Conservation (phyloP, 2,888 invertebrate genomes). For the Eulithis testata region DNA sequence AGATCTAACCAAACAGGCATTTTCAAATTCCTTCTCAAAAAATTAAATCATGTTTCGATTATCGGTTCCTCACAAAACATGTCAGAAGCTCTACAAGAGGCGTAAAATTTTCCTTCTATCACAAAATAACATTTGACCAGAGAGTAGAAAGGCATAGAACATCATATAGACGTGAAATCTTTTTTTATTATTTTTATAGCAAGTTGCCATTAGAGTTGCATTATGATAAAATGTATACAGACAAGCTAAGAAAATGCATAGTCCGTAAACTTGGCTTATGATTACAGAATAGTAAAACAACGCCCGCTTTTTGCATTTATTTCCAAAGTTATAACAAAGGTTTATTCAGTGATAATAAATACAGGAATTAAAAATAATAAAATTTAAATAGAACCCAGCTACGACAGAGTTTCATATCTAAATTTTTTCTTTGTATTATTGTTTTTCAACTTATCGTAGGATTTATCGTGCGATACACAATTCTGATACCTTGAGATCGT, state of each 20-base stretch:
- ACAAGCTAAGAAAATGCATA: too few species aligned
- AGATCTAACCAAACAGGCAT: neutral
- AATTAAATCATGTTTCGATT: slow-evolving; percentile 12
- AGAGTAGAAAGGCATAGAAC: neutral
- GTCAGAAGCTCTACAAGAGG: slow-evolving; percentile 3
- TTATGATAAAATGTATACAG: too few species aligned
- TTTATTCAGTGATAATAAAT: too few species aligned
- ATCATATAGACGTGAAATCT: neutral
- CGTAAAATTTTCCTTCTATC: slow-evolving; percentile 8
- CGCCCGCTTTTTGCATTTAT: too few species aligned
- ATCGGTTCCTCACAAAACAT: slow-evolving; percentile 10
- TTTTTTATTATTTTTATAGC: too few species aligned
- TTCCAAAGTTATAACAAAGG: too few species aligned
- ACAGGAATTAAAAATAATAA: too few species aligned
- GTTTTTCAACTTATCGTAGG: slow-evolving; percentile 21
- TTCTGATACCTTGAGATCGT: slow-evolving; percentile 32
- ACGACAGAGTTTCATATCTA: slow-evolving; percentile 6
- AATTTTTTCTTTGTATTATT: neutral
- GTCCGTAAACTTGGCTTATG: too few species aligned
- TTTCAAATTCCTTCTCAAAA: slow-evolving; percentile 13
- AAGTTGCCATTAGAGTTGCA: too few species aligned
- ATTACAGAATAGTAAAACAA: too few species aligned
- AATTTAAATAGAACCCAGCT: too few species aligned
- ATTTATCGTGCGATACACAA: slow-evolving; percentile 38
- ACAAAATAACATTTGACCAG: slow-evolving; percentile 6